Base-by-base conservation (phyloP, 2,113 vertebrate genomes). In the Atherinomorus stipes region DNA sequence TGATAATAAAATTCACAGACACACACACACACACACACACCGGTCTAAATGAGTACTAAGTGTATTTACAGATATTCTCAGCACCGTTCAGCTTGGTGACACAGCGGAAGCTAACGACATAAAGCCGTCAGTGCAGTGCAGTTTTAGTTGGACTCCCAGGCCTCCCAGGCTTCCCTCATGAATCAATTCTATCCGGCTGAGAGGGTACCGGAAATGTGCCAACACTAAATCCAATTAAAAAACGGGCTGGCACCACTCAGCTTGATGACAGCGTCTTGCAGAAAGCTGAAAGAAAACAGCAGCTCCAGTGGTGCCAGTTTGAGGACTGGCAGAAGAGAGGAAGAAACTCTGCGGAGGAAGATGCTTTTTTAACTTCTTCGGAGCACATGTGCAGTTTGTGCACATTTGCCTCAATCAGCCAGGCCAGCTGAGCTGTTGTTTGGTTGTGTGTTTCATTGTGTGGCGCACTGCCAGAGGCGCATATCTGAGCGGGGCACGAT, bases 171-270 rank as follows among this genome's bases (percentile, higher is more conserved):
- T 75, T 71, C 66, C 40, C 71, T 85, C 80, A 88, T 87, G 89
- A 90, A 90, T 90, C 86, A 84, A 84, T 83, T 79, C 79, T 86
- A 68, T 74, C 76, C 44, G 52, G 68, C 64, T 65, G 64, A 54
- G 49, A 26, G 58, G 40, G 52, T 23, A 34, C 28, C 38, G 26
- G 70, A 59, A 64, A 53, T 52, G 76, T 89, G 87, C 88, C 88
- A 91, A 88, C 77, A 85, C 80, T 87, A 92, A 90, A 91, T 91
- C 87, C 80, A 88, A 80, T 88, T 90, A 88, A 85, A 88, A 88
- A 86, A 71, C 44, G 21, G 74, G 76, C 83, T 90, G 89, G 89
- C 89, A 92, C 84, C 85, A 86, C 77, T 90, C 76, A 85, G 80
- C 73, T 85, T 78, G 84, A 91, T 85, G 82, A 85, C 64, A 52